These are phyloP conservation scores for Drosophila murphyi DNA, from an alignment of 1,140 invertebrate genomes.

Conservation along the genomic window DNA sequence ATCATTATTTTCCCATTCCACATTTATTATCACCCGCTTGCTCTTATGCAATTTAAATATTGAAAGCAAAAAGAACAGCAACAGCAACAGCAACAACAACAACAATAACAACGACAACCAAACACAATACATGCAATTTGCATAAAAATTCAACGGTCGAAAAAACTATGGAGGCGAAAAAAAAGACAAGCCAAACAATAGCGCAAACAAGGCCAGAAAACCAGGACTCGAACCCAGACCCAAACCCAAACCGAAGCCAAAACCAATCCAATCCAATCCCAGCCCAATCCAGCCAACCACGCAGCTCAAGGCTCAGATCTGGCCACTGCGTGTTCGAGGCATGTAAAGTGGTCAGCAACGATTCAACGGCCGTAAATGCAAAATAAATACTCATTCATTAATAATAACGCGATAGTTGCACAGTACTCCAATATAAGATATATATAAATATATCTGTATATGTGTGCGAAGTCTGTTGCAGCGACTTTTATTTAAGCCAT, in stretches of 20 bases:
- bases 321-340: slow-evolving; percentile 1
- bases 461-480: slow-evolving; percentile 34
- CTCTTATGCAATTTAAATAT: slow-evolving; percentile 67
- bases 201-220: background rate
- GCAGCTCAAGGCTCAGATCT: slow-evolving; percentile 22
- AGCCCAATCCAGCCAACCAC: slow-evolving; percentile 9
- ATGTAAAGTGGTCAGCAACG: slow-evolving; percentile 24
- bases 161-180: slow-evolving; percentile 33
- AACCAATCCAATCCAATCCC: background rate
- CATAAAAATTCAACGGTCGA: slow-evolving; percentile 67
- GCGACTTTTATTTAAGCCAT: slow-evolving; percentile 72
- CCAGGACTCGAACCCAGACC: background rate
- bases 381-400: slow-evolving; percentile 83
- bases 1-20: slow-evolving; percentile 45
- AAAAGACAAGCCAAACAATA: slow-evolving; percentile 16
- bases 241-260: background rate
- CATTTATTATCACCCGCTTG: slow-evolving; percentile 54
- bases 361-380: slow-evolving; percentile 66
- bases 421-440: slow-evolving; percentile 37
- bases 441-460: slow-evolving; percentile 12
- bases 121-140: slow-evolving; percentile 66
- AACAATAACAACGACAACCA: slow-evolving; percentile 21
- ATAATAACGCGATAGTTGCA: slow-evolving; percentile 78
- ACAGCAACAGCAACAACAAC: slow-evolving; percentile 15
- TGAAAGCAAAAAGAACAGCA: slow-evolving; percentile 42